Base-by-base conservation (phyloP, 1,140 invertebrate species). In the Leguminivora glycinivorella region DNA sequence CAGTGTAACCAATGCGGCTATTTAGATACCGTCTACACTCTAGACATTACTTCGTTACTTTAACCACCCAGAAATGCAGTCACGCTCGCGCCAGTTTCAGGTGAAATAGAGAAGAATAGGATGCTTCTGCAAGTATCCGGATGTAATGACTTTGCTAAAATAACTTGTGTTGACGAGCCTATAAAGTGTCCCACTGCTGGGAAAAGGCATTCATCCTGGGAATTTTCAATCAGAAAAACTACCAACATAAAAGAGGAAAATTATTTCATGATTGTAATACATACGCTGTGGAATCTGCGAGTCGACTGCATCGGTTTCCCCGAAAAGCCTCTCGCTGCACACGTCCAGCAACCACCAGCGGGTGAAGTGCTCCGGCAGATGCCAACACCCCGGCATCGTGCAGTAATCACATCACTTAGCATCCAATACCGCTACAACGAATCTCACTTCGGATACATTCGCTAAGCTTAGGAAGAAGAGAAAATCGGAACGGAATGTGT, bases 321-420 rank as follows among this genome's bases (percentile, higher is more conserved):
- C 78, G 78, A 92, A 92, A 34, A 90, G 79, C 52, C 90, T 79
- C 56, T 85, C 82, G 68, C 84, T 88, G 81, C 91, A 92, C 29
- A 88, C 75, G 75, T 92, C 90, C 76, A 92, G 83, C 17, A 92
- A 77, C 91, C 91, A 92, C 88, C 91, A 92, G 24, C 90, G 86
- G 60, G 91, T 90, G 72, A 92, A 82, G 73, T 91, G 89, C 56
- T 91, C 89, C 71, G 91, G 90, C 83, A 91, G 79, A 73, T 91
- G 88, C 89, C 89, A 91, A 71, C 89, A 91, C 52, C 89, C 89
- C 17, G 89, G 89, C 89, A 91, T 91, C 67, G 60, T 76, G 66
- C 14, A 22, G 25, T 40, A 68, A 67, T 80, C 74, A 81, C 79
- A 81, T 75, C 74, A 77, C 75, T 75, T 60, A 40, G 56, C 10